A percentile compares a stretch with the other conserved stretches of the same genome.
These are phyloP conservation scores for Masnerella sp. DNA, from an alignment of 2,888 invertebrate species.

Conservation along the genomic window DNA sequence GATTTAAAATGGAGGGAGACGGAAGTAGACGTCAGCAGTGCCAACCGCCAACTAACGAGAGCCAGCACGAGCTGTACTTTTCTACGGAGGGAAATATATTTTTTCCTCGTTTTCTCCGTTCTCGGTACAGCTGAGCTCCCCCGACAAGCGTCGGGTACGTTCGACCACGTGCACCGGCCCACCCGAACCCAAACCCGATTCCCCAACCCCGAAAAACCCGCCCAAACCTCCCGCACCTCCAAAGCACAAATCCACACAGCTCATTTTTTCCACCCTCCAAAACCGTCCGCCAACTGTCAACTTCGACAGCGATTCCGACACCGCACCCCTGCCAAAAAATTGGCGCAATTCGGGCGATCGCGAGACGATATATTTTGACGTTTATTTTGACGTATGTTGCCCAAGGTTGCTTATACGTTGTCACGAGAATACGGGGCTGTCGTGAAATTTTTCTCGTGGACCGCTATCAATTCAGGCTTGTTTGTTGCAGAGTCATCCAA, in stretches of 20 bases:
- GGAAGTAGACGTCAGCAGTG: conserved; percentile 77
- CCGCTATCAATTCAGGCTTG: conserved; percentile 33
- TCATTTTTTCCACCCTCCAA: conserved; percentile 51
- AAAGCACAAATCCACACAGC: conserved; percentile 9
- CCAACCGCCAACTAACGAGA: conserved; percentile 73
- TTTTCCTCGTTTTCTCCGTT: conserved; percentile 67
- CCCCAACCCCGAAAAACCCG: neutral
- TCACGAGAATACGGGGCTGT: conserved; percentile 6
- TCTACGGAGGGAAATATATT: conserved; percentile 66
- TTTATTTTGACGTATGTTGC: conserved; percentile 48
- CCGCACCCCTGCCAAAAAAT: neutral
- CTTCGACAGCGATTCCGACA: neutral
- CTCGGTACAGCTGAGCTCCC: conserved; percentile 63
- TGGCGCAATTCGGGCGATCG: too few relatives aligned
- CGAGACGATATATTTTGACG: conserved; percentile 10
- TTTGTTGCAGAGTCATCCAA: conserved; percentile 76
- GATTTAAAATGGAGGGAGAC: conserved; percentile 67
- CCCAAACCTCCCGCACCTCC: neutral
- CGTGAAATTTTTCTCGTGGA: conserved; percentile 19
- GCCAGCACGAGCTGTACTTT: conserved; percentile 68
- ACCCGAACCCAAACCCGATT: neutral
- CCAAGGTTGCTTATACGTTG: conserved; percentile 36
- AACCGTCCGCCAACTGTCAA: conserved; percentile 23
- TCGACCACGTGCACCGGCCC: neutral
- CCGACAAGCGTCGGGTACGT: conserved; percentile 65